Evolutionary conservation across 2,797 vertebrate species (phyloP).

Genomic region (Spea hammondii): DNA sequence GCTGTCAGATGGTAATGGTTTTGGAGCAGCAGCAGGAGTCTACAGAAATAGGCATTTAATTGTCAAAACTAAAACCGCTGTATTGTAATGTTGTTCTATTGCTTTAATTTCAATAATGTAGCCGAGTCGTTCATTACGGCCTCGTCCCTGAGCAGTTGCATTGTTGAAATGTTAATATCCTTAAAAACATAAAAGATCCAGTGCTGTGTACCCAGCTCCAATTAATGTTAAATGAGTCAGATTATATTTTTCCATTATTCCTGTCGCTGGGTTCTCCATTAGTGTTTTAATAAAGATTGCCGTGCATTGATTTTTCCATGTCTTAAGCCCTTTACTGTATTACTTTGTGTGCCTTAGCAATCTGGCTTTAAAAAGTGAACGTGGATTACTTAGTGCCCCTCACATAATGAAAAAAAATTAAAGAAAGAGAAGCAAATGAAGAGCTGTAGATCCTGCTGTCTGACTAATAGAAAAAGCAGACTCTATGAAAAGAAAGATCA

Average conservation of each 20-base stretch:
- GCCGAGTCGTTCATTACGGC: conserved; percentile 67
- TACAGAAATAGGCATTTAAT: conserved; percentile 71
- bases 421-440: conserved; percentile 45
- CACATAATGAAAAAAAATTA: conserved; percentile 57
- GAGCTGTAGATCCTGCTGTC: conserved; percentile 56
- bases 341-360: conserved; percentile 56
- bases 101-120: conserved; percentile 58
- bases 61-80: conserved; percentile 68
- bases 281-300: conserved; percentile 75
- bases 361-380: conserved; percentile 53
- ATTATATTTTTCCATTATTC: conserved; percentile 68
- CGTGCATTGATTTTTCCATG: conserved; percentile 67
- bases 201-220: conserved; percentile 68
- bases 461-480: conserved; percentile 39
- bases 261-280: conserved; percentile 73
- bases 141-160: conserved; percentile 64
- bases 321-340: conserved; percentile 60
- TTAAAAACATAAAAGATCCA: conserved; percentile 67
- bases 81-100: conserved; percentile 66
- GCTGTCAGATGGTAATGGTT: conserved; percentile 78
- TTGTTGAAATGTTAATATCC: conserved; percentile 69
- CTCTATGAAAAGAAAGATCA: too few relatives aligned
- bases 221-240: conserved; percentile 67
- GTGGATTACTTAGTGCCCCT: conserved; percentile 6
- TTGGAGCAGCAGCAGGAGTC: conserved; percentile 73